Conservation (phyloP, 2,797 vertebrate genomes). For the Pithecia hirsuta region DNA sequence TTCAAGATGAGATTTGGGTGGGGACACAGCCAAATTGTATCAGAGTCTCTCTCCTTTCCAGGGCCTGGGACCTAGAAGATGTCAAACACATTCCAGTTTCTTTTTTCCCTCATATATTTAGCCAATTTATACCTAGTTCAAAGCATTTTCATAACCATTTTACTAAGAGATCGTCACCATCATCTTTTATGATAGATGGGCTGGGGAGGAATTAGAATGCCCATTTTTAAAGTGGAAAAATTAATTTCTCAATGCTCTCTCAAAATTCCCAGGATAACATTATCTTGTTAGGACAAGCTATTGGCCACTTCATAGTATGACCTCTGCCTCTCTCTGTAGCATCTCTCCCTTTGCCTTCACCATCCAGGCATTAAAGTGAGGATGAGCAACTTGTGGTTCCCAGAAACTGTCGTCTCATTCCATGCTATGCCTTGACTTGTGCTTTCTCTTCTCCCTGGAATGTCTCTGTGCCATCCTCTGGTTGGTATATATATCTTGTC, state of each 20-base stretch:
- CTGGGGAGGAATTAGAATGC: background rate
- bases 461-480: background rate
- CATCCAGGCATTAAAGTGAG: background rate
- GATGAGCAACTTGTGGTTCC: background rate
- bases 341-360: background rate
- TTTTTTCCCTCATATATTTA: background rate
- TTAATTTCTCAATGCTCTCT: background rate
- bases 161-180: background rate
- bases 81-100: background rate
- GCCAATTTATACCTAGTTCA: background rate
- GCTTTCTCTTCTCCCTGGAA: background rate
- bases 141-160: background rate
- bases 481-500: background rate
- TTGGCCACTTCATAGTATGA: background rate
- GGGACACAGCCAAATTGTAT: background rate
- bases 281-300: background rate
- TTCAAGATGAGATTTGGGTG: background rate
- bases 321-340: background rate
- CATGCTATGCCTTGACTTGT: background rate
- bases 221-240: background rate
- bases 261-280: background rate
- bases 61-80: background rate
- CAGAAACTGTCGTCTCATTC: background rate
- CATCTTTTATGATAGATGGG: background rate
- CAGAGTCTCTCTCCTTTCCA: background rate